phyloP scores from a whole-genome alignment of 2,113 vertebrate species.

The Cathartes aura region DNA sequence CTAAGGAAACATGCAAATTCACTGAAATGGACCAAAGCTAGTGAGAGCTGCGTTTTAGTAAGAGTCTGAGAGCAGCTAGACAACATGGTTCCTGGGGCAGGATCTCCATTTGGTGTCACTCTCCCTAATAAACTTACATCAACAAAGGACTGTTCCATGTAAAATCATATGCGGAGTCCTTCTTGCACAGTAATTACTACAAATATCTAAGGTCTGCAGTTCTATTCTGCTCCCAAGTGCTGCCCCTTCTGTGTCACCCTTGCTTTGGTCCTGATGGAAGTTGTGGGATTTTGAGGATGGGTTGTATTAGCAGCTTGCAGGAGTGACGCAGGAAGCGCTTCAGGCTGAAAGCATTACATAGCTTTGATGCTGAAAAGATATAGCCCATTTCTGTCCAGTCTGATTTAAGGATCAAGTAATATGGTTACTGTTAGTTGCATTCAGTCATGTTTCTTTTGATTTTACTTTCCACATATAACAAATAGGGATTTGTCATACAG shows the following conservation, averaged over 20 bases:
- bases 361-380: neutral
- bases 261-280: neutral
- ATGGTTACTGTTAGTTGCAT: neutral
- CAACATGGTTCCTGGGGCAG: neutral
- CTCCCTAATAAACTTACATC: neutral
- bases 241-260: neutral
- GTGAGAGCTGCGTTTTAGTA: neutral
- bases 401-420: neutral
- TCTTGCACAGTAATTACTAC: neutral
- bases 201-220: accelerated
- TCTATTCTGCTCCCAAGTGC: neutral
- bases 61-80: neutral
- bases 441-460: neutral
- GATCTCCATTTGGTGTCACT: too few relatives aligned
- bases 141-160: accelerated
- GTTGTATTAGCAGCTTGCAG: neutral
- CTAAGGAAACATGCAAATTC: neutral
- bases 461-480: neutral
- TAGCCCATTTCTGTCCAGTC: neutral
- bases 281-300: neutral
- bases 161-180: accelerated
- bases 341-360: neutral
- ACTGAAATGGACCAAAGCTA: neutral
- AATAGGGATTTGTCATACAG: neutral
- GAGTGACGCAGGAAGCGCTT: neutral